phyloP scores from a whole-genome alignment of 1,140 invertebrate genomes.

The Gyrodactylus salaris region DNA sequence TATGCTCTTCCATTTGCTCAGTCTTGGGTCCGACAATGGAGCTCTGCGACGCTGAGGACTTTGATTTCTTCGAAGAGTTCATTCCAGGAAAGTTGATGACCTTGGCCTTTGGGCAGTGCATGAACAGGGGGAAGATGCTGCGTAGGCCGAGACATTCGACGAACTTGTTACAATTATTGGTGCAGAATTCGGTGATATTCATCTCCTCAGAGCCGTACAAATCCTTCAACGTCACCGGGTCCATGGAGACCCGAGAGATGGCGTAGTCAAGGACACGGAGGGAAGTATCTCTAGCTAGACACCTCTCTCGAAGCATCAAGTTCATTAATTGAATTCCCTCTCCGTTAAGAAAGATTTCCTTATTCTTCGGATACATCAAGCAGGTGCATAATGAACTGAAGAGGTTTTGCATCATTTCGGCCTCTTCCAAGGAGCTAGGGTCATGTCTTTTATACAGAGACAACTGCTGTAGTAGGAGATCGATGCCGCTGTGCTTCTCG shows the following conservation, averaged over 20 bases:
- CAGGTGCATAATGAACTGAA: constrained; percentile 76
- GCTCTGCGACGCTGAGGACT: neutral
- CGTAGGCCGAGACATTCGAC: constrained; percentile 80
- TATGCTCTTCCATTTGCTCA: constrained; percentile 53
- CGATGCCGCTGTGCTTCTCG: constrained; percentile 24
- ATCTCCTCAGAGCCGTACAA: neutral
- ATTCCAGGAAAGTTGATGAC: neutral
- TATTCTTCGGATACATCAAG: constrained; percentile 47
- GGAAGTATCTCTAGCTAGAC: neutral
- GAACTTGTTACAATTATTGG: constrained; percentile 64
- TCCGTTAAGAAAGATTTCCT: constrained; percentile 57
- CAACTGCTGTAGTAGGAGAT: constrained; percentile 65
- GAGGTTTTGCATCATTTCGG: constrained; percentile 92
- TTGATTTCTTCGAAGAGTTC: neutral
- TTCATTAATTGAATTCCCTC: constrained; percentile 82
- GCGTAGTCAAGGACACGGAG: neutral
- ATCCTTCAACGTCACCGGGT: neutral
- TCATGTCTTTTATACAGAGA: constrained; percentile 68
- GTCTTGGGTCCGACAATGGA: constrained; percentile 28
- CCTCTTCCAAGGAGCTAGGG: constrained; percentile 51
- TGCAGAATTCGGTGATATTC: neutral
- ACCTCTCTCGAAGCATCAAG: constrained; percentile 46
- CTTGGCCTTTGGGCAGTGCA: constrained; percentile 58
- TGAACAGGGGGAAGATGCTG: constrained; percentile 83
- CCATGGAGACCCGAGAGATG: neutral